Percentiles rank a stretch among this genome's conserved stretches.
Conservation (phyloP, 2,113 vertebrate genomes). For the Syrmaticus mikado region DNA sequence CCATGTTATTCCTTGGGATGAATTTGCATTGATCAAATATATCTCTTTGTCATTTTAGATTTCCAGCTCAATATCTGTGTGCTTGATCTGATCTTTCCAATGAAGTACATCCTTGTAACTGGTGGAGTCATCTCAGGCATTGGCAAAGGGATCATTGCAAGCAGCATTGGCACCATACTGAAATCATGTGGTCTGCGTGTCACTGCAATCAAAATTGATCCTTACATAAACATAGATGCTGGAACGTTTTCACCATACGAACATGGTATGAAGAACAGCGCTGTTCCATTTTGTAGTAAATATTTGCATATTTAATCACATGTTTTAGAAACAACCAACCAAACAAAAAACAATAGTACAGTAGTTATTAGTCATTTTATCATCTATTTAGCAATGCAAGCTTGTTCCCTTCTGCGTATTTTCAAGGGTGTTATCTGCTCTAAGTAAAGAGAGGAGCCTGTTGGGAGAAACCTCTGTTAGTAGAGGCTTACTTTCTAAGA, state of each 20-base stretch:
- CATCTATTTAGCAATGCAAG: neutral
- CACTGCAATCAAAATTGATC: constrained; percentile 85
- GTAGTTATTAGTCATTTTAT: neutral
- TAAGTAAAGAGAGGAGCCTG: neutral
- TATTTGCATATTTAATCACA: neutral
- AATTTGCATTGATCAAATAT: neutral
- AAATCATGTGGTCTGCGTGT: constrained; percentile 83
- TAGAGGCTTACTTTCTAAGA: neutral
- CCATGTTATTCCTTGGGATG: neutral
- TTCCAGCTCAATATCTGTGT: neutral
- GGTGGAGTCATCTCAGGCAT: constrained; percentile 85
- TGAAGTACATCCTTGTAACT: constrained; percentile 85
- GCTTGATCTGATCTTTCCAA: constrained; percentile 47
- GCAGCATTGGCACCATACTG: constrained; percentile 82
- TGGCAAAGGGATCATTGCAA: constrained; percentile 86
- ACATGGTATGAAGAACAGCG: constrained; percentile 70
- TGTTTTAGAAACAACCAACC: neutral
- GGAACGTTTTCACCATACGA: constrained; percentile 85
- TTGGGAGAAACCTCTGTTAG: neutral
- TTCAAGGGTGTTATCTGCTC: neutral
- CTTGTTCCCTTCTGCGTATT: neutral
- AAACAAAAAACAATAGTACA: neutral
- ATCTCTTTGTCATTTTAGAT: constrained; percentile 49
- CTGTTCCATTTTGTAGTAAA: neutral
- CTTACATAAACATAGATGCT: constrained; percentile 84